Evolutionary conservation across 2,113 vertebrate genomes (phyloP).

Genomic region (Cololabis saira): DNA sequence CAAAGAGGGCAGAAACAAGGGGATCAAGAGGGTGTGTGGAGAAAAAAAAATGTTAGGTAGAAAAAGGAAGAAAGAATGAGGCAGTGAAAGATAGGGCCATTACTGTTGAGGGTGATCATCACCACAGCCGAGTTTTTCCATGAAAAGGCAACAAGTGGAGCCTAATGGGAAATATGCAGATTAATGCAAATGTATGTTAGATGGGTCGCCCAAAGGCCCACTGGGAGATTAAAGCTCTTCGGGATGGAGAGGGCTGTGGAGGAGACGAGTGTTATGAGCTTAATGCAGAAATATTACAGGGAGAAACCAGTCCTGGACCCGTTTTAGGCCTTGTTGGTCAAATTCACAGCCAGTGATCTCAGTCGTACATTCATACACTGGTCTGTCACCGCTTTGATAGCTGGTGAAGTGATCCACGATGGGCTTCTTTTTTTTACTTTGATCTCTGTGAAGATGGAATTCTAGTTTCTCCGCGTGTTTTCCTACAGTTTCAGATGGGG

Average conservation of each 20-base stretch:
- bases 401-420: conserved; percentile 9
- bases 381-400: conserved; percentile 23
- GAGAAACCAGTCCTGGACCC: conserved; percentile 13
- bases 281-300: conserved; percentile 41
- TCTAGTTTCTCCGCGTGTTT: conserved; percentile 21
- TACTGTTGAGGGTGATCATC: conserved; percentile 70
- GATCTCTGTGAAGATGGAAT: too few species aligned
- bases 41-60: neutral
- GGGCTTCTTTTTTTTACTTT: conserved; percentile 40
- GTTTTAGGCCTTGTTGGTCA: conserved; percentile 23
- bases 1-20: conserved; percentile 14
- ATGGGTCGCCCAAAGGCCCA: conserved; percentile 71
- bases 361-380: conserved; percentile 24
- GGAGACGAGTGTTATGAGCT: conserved; percentile 47
- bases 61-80: conserved; percentile 25
- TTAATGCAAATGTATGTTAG: conserved; percentile 78
- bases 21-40: conserved; percentile 24
- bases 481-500: neutral
- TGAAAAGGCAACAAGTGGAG: conserved; percentile 78
- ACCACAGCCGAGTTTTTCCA: conserved; percentile 63
- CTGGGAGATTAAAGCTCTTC: conserved; percentile 76
- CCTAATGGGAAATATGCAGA: conserved; percentile 81
- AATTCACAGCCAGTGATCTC: conserved; percentile 31
- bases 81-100: conserved; percentile 53
- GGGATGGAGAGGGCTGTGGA: conserved; percentile 67